Base-by-base conservation (phyloP, 2,888 invertebrate species). In the Athalia circularis region DNA sequence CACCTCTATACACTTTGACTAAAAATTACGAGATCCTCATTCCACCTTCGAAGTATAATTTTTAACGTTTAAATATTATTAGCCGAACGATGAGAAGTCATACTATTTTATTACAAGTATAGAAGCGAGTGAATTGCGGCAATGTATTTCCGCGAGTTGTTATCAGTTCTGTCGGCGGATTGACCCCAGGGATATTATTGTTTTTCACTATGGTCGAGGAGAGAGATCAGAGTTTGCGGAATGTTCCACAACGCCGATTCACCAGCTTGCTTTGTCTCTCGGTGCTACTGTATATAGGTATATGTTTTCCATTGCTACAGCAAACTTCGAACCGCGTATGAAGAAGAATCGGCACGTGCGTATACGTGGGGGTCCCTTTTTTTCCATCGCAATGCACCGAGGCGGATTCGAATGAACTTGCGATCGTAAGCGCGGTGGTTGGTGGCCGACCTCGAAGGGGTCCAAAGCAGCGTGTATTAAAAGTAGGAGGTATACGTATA, bases 191-290 rank as follows among this genome's bases (percentile, higher is more conserved):
- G 75, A 64, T 75, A 50, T 29, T 29, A 75, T 75, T 75, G 62
- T 75, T 75, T 64, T 61, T 75, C 61, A 62, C 62, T 7, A 9
- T 72, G 29, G 29, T 61, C 8, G 6, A 65, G 11, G 9, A 7
- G 11, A 5, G 75, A 29, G 75, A 43, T 64, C 75, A 52, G 50
- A 75, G 75, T 75, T 75, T n/a, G 43, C 62, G 75, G 62, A 75
- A 62, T 75, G 75, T 75, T 75, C 62, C 75, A 62, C 62, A 50
- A 75, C 62, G 62, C 15, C 59, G 72, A 72, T 52, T n/a, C 54
- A n/a, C 7, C 54, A 11, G 11, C n/a, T 54, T 54, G 54, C n/a
- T n/a, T 54, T n/a, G 54, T 29, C 29, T 29, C 52, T 52, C 11
- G 52, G 11, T 9, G 52, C 2, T 52, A 52, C 7, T 52, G 11